Percentiles rank a stretch among this genome's conserved stretches.
These are phyloP conservation scores for Xenops minutus DNA, from an alignment of 2,797 vertebrate species.

Conservation along the genomic window DNA sequence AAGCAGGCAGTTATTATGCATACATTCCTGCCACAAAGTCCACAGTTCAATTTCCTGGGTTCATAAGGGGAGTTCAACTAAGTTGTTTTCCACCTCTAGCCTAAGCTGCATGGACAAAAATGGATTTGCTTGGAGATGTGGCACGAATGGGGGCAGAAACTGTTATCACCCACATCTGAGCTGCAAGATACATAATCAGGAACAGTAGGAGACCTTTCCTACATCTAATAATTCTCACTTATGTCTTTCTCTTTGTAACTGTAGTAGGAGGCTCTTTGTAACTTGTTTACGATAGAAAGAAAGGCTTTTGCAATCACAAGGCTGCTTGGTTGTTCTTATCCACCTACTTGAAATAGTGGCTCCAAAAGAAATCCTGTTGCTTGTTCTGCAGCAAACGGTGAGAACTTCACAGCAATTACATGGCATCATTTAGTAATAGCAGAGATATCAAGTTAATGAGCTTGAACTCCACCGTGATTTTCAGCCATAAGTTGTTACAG, in stretches of 20 bases:
- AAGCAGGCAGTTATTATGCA: background rate
- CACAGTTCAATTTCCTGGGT: background rate
- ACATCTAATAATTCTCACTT: background rate
- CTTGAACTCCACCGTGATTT: background rate
- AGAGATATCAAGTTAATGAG: background rate
- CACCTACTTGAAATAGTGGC: background rate
- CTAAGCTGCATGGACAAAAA: background rate
- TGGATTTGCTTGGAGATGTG: background rate
- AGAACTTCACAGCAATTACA: background rate
- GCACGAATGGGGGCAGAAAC: background rate
- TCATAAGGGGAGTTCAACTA: background rate
- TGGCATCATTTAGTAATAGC: background rate
- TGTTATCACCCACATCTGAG: background rate
- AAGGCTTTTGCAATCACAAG: background rate
- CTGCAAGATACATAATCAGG: background rate
- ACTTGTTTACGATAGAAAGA: slow-evolving; percentile 3
- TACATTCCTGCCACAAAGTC: background rate
- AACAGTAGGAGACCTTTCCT: background rate
- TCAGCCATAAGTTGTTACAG: background rate
- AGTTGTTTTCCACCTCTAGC: background rate
- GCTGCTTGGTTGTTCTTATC: background rate
- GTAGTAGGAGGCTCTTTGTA: slow-evolving; percentile 13
- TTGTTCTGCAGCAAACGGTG: background rate
- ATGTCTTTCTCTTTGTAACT: background rate
- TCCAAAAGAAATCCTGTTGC: background rate